phyloP scores from a whole-genome alignment of 2,113 vertebrate genomes.

The Nettapus auritus region DNA sequence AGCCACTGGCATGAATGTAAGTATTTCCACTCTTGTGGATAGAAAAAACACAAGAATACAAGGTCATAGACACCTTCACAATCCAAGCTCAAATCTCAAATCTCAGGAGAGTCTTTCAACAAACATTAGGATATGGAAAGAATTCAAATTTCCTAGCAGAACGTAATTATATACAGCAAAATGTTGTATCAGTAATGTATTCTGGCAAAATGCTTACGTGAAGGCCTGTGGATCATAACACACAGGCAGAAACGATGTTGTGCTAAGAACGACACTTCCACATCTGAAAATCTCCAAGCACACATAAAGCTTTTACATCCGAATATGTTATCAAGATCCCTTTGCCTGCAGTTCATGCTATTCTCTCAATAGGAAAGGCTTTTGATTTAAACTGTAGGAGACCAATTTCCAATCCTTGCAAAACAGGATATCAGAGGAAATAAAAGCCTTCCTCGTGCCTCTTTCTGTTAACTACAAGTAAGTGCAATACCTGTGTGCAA shows the following conservation, averaged over 20 bases:
- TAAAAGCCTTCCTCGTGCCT: neutral
- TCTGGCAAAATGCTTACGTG: slow-evolving; percentile 5
- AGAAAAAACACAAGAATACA: neutral
- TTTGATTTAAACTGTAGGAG: neutral
- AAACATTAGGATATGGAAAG: neutral
- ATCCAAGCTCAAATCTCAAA: slow-evolving; percentile 1
- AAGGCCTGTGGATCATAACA: neutral
- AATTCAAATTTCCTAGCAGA: slow-evolving; percentile 19
- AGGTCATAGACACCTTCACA: neutral
- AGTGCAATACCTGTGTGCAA: neutral
- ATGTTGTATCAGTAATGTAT: neutral
- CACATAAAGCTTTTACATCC: neutral
- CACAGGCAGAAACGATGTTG: neutral
- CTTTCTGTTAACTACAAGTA: neutral
- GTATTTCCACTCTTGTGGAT: neutral
- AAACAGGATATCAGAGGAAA: neutral
- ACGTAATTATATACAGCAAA: slow-evolving; percentile 21
- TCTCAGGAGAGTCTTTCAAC: neutral
- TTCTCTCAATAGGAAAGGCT: neutral
- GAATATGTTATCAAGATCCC: neutral
- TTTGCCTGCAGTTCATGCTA: neutral
- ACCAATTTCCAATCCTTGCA: neutral
- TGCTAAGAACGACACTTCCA: neutral
- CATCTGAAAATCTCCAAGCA: neutral
- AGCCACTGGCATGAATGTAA: slow-evolving; percentile 6